Evolutionary conservation across 2,797 vertebrate genomes (phyloP), one percentile per base, ranked within the genome.

Genomic region (Delichon dasypus): DNA sequence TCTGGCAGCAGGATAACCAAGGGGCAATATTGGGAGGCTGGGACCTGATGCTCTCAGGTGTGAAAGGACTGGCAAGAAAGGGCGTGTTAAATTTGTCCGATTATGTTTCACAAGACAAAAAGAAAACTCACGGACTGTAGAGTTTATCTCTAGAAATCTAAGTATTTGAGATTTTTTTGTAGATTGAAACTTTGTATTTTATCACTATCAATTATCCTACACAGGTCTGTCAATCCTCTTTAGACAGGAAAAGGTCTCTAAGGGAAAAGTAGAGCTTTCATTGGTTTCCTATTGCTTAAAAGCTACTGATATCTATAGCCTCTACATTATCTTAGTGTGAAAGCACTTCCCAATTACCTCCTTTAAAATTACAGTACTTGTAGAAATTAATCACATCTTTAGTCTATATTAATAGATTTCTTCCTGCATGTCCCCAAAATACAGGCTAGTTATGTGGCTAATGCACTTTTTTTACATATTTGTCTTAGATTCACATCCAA

Each of bases 61-160:
- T n/a, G 40, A 80, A 44, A 76, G 47, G 44, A 42, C 36, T 81
- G 48, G 16, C 36, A 87, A 67, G 48, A 64, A 81, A 54, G 16
- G 12, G 7, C 0, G 1, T 3, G 2, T 45, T 25, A 22, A 30
- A 53, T 65, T 70, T 58, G 5, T 21, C 65, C 20, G 16, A 3
- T 71, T 85, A 23, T 7, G 6, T 77, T 85, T 71, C 26, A 71
- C 61, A 27, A 64, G 22, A 45, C 44, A 79, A 40, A 88, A 58
- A 19, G 9, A 85, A 70, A 77, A 40, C 26, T 79, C 16, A 7
- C 0, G 2, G 51, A 11, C 22, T 85, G 21, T 36, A 42, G 25
- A n/a, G 14, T 68, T 77, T 71, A n/a, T 71, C 21, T 76, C 10
- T 40, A 85, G 64, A 77, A 57, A 76, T 80, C 16, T 14, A 74